Conservation (phyloP, 2,113 vertebrate genomes). For the Atractosteus spatula region DNA sequence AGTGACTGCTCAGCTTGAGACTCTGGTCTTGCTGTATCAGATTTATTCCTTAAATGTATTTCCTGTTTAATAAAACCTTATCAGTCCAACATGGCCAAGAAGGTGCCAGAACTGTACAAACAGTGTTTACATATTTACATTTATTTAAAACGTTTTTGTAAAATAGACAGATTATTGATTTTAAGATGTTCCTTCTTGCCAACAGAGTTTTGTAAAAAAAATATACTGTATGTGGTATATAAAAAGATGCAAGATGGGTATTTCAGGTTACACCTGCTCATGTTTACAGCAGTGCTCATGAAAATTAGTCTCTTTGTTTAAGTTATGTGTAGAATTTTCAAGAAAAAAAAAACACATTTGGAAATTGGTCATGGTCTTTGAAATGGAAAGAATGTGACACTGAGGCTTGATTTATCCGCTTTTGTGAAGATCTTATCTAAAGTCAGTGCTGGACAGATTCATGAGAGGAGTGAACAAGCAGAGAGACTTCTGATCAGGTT, state of each 20-base stretch:
- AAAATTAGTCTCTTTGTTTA: not conserved
- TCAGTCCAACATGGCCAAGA: conserved; percentile 13
- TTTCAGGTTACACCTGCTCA: not conserved
- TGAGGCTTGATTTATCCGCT: too few species aligned
- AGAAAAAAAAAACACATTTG: not conserved
- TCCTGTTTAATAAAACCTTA: conserved; percentile 14
- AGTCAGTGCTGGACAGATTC: too few species aligned
- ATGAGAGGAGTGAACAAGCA: too few species aligned
- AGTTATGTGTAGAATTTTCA: conserved; percentile 10
- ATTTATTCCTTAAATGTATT: conserved; percentile 39
- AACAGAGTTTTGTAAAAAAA: conserved; percentile 37
- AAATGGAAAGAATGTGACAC: not conserved
- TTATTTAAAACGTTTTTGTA: conserved; percentile 80
- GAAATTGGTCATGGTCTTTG: conserved; percentile 10
- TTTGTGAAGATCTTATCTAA: too few species aligned
- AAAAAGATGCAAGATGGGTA: not conserved
- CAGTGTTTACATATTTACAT: conserved; percentile 88
- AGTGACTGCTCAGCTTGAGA: too few species aligned
- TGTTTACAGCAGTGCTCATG: conserved; percentile 7
- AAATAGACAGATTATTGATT: not conserved
- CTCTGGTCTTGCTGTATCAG: conserved; percentile 4
- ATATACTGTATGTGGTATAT: conserved; percentile 31
- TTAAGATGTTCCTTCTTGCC: conserved; percentile 29
- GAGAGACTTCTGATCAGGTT: too few species aligned
- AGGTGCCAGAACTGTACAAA: conserved; percentile 45